Evolutionary conservation across 64 coral and sea anemone genomes (phyloP), one percentile per base, ranked within the genome.

Genomic region (Montipora cactus): DNA sequence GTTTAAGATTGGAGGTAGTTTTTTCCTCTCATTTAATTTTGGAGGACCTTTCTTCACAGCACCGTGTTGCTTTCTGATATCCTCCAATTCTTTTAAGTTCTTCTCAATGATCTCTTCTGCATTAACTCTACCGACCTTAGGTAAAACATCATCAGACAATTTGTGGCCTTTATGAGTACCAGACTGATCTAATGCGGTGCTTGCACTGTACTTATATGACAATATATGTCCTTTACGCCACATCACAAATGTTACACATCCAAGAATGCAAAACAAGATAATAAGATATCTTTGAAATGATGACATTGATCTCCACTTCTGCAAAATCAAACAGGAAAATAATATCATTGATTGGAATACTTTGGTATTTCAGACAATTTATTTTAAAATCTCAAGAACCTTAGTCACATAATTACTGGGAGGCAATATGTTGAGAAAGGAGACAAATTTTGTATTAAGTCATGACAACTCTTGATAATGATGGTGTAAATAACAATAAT

Each of bases 291-390:
- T 96, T 80, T 96, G 95, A 87, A 96, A 89, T 52, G 95, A 96
- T 13, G 95, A 96, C 50, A 96, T 79, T 19, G 92, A 73, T 90
- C 93, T 90, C 95, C 95, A 96, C 80, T 77, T 96, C 95, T 96
- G 73, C 78, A 94, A 84, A 37, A 9, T 61, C 12, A 64, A 59
- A 50, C 18, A 57, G 10, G 2, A 50, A 49, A 80, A 19, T 4
- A 50, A 4, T 50, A 50, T 6, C 6, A 64, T 2, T 64, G 61
- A 64, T 64, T 64, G 9, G 9, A 15, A 64, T 14, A 15, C 19
- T 64, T 16, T 64, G 14, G 14, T 64, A 64, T 64, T 64, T 64
- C 13, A 64, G 14, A 64, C 61, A 55, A 55, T 15, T 64, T 64
- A 12, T 64, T 7, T 64, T 16, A 14, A 12, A 57, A 57, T 57